Evolutionary conservation across 2,888 invertebrate genomes (phyloP).

Genomic region (Plutella xylostella): DNA sequence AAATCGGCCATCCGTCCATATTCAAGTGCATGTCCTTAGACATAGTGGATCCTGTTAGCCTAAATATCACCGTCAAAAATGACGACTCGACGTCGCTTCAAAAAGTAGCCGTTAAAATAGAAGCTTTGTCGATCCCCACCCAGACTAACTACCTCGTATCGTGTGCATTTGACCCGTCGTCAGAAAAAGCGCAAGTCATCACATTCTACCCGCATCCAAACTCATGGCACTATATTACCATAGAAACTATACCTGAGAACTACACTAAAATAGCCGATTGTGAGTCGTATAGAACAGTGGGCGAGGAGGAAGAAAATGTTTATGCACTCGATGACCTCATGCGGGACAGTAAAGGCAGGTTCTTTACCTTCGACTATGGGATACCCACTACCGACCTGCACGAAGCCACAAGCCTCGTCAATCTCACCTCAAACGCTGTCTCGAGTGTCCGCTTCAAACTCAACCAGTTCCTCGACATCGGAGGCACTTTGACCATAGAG

Average conservation of each 20-base stretch:
- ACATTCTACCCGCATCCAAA: constrained; percentile 67
- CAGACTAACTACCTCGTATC: constrained; percentile 54
- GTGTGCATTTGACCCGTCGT: constrained; percentile 57
- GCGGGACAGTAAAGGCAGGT: constrained; percentile 76
- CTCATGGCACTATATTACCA: constrained; percentile 70
- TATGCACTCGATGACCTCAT: constrained; percentile 45
- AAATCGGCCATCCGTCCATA: constrained; percentile 33
- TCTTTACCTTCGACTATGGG: constrained; percentile 82
- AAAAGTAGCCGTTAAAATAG: constrained; percentile 51
- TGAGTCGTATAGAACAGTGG: constrained; percentile 36
- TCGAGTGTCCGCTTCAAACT: constrained; percentile 78
- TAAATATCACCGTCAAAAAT: constrained; percentile 50
- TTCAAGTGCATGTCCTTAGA: constrained; percentile 66
- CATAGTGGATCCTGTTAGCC: constrained; percentile 33
- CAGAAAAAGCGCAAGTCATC: constrained; percentile 40
- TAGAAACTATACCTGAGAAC: constrained; percentile 32
- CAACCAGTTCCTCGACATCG: constrained; percentile 78
- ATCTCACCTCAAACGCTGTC: constrained; percentile 74
- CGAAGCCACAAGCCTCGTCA: constrained; percentile 74
- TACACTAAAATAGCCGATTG: constrained; percentile 38
- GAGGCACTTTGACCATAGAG: constrained; percentile 81
- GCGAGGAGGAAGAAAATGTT: constrained; percentile 36
- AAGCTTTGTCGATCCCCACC: constrained; percentile 65
- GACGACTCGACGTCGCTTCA: constrained; percentile 27
- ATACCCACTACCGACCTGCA: constrained; percentile 73